These are phyloP conservation scores for Chromobotia macracanthus DNA, from an alignment of 2,797 vertebrate species.

Conservation along the genomic window DNA sequence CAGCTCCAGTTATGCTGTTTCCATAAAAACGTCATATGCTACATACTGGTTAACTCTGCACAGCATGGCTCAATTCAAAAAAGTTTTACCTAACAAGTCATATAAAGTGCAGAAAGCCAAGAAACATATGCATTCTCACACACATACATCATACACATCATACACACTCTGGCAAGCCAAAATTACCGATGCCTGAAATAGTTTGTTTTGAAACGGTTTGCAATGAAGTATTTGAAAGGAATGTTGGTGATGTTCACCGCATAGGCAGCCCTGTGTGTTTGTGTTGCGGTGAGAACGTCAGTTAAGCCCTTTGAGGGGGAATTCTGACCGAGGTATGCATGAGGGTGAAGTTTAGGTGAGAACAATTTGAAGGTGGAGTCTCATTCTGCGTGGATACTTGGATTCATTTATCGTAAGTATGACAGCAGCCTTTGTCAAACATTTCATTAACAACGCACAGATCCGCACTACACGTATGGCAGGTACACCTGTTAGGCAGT, in stretches of 20 bases:
- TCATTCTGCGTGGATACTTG: not conserved
- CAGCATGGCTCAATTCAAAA: constrained; percentile 6
- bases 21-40: constrained; percentile 22
- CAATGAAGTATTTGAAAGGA: constrained; percentile 39
- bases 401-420: constrained; percentile 26
- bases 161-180: constrained; percentile 37
- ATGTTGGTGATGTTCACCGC: constrained; percentile 43
- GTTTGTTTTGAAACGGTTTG: constrained; percentile 45
- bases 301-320: constrained; percentile 15
- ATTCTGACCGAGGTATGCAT: constrained; percentile 35
- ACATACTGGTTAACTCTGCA: constrained; percentile 23
- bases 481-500: constrained; percentile 1
- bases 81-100: constrained; percentile 41
- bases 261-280: constrained; percentile 30
- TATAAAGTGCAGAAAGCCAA: constrained; percentile 11
- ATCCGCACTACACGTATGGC: constrained; percentile 4
- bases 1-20: constrained; percentile 29
- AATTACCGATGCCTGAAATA: constrained; percentile 40
- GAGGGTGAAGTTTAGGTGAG: constrained; percentile 30
- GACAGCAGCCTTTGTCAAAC: not conserved
- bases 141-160: constrained; percentile 26
- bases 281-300: constrained; percentile 10
- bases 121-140: constrained; percentile 23
- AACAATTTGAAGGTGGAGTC: constrained; percentile 33
- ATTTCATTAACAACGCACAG: not conserved